Evolutionary conservation across 2,113 vertebrate species (phyloP), one percentile per base, ranked within the genome.

Genomic region (Chaenocephalus aceratus): DNA sequence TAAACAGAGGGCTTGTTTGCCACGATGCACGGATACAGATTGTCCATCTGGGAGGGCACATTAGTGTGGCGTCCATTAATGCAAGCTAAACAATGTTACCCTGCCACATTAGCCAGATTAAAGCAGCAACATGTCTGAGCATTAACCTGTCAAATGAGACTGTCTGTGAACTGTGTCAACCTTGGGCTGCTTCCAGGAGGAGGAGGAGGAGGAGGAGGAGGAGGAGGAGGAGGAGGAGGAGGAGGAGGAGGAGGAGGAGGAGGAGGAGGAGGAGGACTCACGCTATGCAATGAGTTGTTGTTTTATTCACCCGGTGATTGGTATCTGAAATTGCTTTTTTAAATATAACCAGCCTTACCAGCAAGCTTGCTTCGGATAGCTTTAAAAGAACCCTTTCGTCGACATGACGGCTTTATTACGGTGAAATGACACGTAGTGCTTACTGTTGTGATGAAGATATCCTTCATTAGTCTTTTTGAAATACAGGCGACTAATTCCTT

Each of bases 381-480:
- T 63, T 48, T 13, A 45, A 34, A 8, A 71, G 15, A 48, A 49
- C 26, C 51, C 13, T 30, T 62, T 57, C 53, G 36, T 0, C 2
- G 16, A 61, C 58, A 41, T 78, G 58, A 73, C 60, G 1, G n/a
- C 30, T 83, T 66, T 41, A 79, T 76, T 48, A 54, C 51, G 45
- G 54, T 44, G n/a, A 70, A 65, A 23, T 12, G 3, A 23, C 36
- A 48, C 56, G 62, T 0, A 30, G 30, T 30, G 30, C 30, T 30
- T 30, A 4, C 30, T 30, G 63, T 23, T 57, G 70, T 46, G 82
- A 82, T 79, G 71, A 71, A 74, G 34, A 34, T 74, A 52, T 54
- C 26, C 7, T 21, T 36, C 15, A 2, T 12, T 23, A 48, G 12
- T 63, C 16, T 48, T 56, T 62, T 21, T 21, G 21, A 21, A 21